Percentiles rank a stretch among this genome's conserved stretches.
phyloP scores from a whole-genome alignment of 2,113 vertebrate species.

The Tachysurus fulvidraco region DNA sequence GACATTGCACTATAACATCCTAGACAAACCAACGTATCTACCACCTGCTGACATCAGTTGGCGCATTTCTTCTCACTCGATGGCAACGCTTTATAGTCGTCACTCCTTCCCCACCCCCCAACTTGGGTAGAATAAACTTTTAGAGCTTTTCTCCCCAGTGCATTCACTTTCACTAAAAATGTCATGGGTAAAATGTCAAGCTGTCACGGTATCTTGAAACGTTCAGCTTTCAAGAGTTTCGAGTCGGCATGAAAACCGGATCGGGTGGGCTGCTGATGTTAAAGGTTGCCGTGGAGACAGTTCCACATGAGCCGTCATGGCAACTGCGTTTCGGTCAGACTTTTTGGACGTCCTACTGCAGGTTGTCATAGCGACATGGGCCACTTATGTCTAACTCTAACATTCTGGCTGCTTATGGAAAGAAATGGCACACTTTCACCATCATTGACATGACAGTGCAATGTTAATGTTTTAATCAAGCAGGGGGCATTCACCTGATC shows the following conservation, averaged over 20 bases:
- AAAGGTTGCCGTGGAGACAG: constrained; percentile 54
- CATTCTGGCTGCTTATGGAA: neutral
- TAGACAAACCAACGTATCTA: constrained; percentile 7
- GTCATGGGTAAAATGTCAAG: constrained; percentile 44
- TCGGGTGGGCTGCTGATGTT: constrained; percentile 42
- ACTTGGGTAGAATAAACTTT: neutral
- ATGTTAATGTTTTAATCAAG: neutral
- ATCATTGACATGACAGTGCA: constrained; percentile 1
- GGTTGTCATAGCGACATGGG: constrained; percentile 49
- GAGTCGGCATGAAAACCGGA: constrained; percentile 33
- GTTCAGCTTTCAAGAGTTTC: constrained; percentile 35
- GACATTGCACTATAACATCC: neutral
- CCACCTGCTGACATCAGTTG: constrained; percentile 19
- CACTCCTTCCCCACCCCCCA: neutral
- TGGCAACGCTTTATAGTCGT: neutral
- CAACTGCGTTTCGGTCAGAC: constrained; percentile 25
- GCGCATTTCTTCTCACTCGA: constrained; percentile 3
- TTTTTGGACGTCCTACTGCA: constrained; percentile 8
- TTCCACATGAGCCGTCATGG: constrained; percentile 44
- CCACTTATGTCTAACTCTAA: constrained; percentile 7
- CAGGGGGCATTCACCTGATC: constrained; percentile 76
- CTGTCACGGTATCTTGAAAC: constrained; percentile 32
- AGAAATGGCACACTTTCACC: neutral
- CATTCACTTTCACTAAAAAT: constrained; percentile 39
- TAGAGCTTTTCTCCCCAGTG: constrained; percentile 27